Conservation (phyloP, 2,113 vertebrate species). For the Xenus cinereus region DNA sequence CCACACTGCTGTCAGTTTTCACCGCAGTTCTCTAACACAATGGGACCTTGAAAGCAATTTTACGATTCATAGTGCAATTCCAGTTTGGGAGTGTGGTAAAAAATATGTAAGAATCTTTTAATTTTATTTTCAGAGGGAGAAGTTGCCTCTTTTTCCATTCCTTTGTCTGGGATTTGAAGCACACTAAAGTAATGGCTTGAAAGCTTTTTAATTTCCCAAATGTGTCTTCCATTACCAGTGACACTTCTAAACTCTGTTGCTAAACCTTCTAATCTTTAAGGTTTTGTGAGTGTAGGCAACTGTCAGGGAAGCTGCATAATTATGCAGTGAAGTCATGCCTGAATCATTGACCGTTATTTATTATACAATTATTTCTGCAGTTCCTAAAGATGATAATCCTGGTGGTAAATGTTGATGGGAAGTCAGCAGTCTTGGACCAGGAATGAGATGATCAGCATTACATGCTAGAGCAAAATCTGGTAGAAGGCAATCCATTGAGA, state of each 20-base stretch:
- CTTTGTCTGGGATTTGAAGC: not conserved
- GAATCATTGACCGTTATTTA: not conserved
- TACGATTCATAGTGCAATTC: not conserved
- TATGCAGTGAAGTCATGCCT: not conserved
- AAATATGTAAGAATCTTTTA: not conserved
- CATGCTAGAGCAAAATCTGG: not conserved
- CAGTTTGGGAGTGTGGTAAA: not conserved
- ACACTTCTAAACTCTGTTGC: not conserved
- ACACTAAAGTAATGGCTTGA: not conserved
- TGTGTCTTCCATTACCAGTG: not conserved
- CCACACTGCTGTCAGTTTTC: not conserved
- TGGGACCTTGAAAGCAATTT: not conserved
- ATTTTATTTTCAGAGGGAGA: not conserved
- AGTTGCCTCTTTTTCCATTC: not conserved
- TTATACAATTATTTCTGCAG: not conserved
- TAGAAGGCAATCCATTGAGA: not conserved
- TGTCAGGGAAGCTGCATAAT: constrained; percentile 5
- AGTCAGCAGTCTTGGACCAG: not conserved
- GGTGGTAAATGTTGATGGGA: not conserved
- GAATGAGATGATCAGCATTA: not conserved
- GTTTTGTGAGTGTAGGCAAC: not conserved
- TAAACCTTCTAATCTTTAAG: not conserved
- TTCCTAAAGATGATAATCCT: not conserved
- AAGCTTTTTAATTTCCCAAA: not conserved
- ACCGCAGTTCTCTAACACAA: not conserved